A percentile compares a stretch with the other conserved stretches of the same genome.
These are phyloP conservation scores for Brachyhypopomus occidentalis DNA, from an alignment of 2,113 vertebrate species.

Conservation along the genomic window DNA sequence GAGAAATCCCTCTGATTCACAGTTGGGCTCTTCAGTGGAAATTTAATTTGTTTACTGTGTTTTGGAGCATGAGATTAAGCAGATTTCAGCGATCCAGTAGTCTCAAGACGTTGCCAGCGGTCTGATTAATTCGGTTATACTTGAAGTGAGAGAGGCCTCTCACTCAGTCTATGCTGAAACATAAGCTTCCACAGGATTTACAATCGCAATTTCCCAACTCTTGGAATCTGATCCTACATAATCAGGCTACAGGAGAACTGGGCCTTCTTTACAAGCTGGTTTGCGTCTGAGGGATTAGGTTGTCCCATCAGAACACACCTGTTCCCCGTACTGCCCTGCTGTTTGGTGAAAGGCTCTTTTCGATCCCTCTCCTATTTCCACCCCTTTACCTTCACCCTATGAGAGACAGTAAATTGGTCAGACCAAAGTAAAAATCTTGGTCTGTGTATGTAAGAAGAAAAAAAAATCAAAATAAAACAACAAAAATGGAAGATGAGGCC, in stretches of 20 bases:
- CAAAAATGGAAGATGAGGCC: not conserved
- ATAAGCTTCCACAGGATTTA: not conserved
- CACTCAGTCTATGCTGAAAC: not conserved
- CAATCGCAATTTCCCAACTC: constrained; percentile 4
- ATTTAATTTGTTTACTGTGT: constrained; percentile 9
- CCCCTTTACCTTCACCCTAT: not conserved
- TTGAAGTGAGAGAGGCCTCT: not conserved
- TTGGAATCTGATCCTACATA: constrained; percentile 38
- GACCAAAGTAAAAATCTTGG: constrained; percentile 12
- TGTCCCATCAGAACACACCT: constrained; percentile 17
- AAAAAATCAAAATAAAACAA: not conserved
- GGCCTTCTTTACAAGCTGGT: constrained; percentile 3
- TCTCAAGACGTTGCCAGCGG: not conserved
- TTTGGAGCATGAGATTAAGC: constrained; percentile 8
- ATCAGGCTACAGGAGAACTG: constrained; percentile 19
- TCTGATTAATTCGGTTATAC: not conserved
- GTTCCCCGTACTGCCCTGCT: constrained; percentile 21
- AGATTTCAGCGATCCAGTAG: constrained; percentile 13
- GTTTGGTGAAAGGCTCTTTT: constrained; percentile 37
- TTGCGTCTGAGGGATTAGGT: constrained; percentile 22
- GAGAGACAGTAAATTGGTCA: constrained; percentile 6
- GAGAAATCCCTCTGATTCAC: not conserved
- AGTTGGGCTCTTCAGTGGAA: not conserved
- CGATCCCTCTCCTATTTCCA: not conserved
- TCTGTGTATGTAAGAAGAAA: constrained; percentile 2